A percentile compares a stretch with the other conserved stretches of the same genome.
phyloP scores from a whole-genome alignment of 2,113 vertebrate genomes.

The Orcinus orca region DNA sequence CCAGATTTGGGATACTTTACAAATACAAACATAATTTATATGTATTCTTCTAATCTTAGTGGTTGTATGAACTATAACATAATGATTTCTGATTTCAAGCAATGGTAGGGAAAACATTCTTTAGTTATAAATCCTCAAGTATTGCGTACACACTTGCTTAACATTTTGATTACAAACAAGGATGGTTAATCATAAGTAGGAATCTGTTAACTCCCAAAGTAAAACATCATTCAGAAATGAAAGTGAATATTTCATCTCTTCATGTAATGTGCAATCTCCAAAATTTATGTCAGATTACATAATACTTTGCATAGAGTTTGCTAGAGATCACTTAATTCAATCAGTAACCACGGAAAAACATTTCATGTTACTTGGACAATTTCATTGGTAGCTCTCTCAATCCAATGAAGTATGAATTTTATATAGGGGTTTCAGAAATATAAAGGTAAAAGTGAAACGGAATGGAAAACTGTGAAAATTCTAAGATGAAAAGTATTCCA shows the following conservation, averaged over 20 bases:
- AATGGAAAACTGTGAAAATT: background rate
- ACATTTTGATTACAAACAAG: background rate
- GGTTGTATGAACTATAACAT: too few species aligned
- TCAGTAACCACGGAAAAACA: background rate
- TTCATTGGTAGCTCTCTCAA: background rate
- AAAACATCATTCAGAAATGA: background rate
- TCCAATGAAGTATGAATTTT: background rate
- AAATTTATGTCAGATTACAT: background rate
- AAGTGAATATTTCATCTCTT: background rate
- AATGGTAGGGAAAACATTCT: background rate
- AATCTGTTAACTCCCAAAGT: background rate
- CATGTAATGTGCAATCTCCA: background rate
- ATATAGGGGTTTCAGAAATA: background rate
- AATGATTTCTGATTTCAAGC: background rate
- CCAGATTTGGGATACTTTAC: background rate
- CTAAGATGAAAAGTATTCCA: background rate
- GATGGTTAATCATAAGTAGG: background rate
- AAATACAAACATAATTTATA: background rate
- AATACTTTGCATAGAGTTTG: background rate
- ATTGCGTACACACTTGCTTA: background rate
- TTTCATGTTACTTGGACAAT: background rate
- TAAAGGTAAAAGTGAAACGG: background rate
- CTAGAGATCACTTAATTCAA: background rate
- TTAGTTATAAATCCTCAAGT: background rate
- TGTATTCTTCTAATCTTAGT: background rate